Base-by-base conservation (phyloP, 2,797 vertebrate genomes). In the Tokudaia muenninki region DNA sequence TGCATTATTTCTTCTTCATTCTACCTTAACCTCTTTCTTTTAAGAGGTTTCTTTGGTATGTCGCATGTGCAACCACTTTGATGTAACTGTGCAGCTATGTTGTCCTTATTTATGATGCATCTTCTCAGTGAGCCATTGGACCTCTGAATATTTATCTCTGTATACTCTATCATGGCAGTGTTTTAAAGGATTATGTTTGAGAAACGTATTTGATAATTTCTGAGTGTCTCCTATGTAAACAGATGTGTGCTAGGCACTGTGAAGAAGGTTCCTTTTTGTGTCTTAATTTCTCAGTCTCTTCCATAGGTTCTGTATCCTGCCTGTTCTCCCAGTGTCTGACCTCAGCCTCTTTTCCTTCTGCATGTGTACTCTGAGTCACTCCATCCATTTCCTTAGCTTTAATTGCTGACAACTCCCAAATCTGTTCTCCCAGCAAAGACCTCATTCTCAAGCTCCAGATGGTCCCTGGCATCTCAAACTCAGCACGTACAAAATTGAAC, bases 361-460 rank as follows among this genome's bases (percentile, higher is more conserved):
- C 90, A 57, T 94, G 92, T 87, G 90, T 55, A 75, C 79, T 83
- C 93, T 97, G 97, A 97, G 91, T 98, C 95, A 97, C 92, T 92
- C 77, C 79, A 95, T 96, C 83, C 94, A 97, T 97, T 97, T 97
- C 96, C 95, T 98, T 96, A 94, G 83, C 80, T 97, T 95, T 97
- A 93, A 97, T 95, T 97, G 96, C 94, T 96, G 95, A 97, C 95
- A 94, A 97, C 95, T 97, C 95, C 94, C 97, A 95, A 97, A 95
- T 95, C 94, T 95, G 59, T 95, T 94, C 94, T 97, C 72, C 79
- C 91, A 97, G 92, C 14, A 87, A 95, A 94, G 79, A 96, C 79
- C 63, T 97, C 81, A 90, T 91, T 96, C 61, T 70, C 75, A 95
- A 97, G 83, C 47, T 97, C 87, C 96, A 97, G 89, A 96, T 92